Percentiles rank a stretch among this genome's conserved stretches.
Evolutionary conservation across 2,113 vertebrate species (phyloP).

Genomic region (Pachyramphus minor): DNA sequence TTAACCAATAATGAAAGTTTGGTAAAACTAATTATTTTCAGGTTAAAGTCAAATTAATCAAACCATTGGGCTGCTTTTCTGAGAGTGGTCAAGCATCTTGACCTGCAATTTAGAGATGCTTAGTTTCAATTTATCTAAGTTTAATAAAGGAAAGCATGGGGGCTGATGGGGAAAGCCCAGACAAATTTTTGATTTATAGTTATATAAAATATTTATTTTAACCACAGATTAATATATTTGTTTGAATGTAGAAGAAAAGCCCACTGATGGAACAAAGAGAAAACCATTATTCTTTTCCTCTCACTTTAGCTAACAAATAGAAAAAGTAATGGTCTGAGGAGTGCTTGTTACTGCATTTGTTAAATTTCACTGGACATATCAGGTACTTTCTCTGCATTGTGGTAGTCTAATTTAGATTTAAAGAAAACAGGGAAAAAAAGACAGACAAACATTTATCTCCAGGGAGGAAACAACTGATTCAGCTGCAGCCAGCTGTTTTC

Average conservation of each 20-base stretch:
- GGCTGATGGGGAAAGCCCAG: neutral
- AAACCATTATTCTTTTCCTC: neutral
- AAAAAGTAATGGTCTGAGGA: neutral
- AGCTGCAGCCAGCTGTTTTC: constrained; percentile 51
- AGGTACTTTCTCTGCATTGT: neutral
- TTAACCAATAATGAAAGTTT: neutral
- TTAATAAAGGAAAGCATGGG: neutral
- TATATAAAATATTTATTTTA: neutral
- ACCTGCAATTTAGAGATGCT: neutral
- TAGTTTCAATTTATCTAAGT: neutral
- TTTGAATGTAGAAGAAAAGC: neutral
- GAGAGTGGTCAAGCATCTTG: neutral
- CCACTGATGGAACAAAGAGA: neutral
- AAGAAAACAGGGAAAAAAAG: neutral
- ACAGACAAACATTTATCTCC: constrained; percentile 23
- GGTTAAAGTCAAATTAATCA: constrained; percentile 58
- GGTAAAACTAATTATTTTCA: constrained; percentile 51
- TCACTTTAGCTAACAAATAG: neutral
- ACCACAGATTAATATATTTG: neutral
- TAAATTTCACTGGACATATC: neutral
- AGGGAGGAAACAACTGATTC: constrained; percentile 45
- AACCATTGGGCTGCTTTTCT: neutral
- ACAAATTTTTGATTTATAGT: neutral
- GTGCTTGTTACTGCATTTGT: neutral
- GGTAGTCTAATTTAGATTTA: neutral